Conservation (phyloP, 1,140 invertebrate species). For the Anoplolepis gracilipes region DNA sequence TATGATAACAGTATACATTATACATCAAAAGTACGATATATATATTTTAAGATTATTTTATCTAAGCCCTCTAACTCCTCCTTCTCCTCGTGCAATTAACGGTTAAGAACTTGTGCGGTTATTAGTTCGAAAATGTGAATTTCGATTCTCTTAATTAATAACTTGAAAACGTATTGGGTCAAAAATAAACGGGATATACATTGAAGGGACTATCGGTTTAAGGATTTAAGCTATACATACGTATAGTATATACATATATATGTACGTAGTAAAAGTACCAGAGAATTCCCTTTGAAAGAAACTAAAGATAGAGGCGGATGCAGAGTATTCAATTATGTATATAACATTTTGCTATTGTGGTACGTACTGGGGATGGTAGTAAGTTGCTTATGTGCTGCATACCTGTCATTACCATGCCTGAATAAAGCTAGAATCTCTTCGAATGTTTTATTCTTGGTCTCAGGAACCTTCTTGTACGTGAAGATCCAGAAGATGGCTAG, state of each 20-base stretch:
- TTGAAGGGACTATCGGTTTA: neutral
- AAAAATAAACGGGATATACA: constrained; percentile 42
- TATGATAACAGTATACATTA: constrained; percentile 53
- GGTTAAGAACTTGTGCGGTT: constrained; percentile 48
- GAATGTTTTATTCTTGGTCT: constrained; percentile 99
- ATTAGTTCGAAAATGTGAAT: constrained; percentile 44
- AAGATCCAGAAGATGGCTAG: constrained; percentile 98
- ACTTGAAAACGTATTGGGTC: constrained; percentile 8
- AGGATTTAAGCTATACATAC: constrained; percentile 22
- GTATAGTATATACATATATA: constrained; percentile 21
- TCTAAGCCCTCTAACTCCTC: constrained; percentile 22
- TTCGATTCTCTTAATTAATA: constrained; percentile 12
- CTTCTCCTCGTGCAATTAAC: constrained; percentile 34
- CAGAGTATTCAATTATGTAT: constrained; percentile 68
- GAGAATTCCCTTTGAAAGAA: constrained; percentile 48
- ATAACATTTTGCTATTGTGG: constrained; percentile 70
- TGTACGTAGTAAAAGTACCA: constrained; percentile 25
- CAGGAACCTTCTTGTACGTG: constrained; percentile 98
- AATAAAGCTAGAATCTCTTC: constrained; percentile 98
- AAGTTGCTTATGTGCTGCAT: constrained; percentile 82
- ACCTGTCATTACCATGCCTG: constrained; percentile 94
- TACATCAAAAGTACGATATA: constrained; percentile 52
- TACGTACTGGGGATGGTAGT: constrained; percentile 75
- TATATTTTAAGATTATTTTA: constrained; percentile 9
- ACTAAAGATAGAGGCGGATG: constrained; percentile 45